These are phyloP conservation scores for Lepisosteus osseus DNA, from an alignment of 2,113 vertebrate species.

Conservation along the genomic window DNA sequence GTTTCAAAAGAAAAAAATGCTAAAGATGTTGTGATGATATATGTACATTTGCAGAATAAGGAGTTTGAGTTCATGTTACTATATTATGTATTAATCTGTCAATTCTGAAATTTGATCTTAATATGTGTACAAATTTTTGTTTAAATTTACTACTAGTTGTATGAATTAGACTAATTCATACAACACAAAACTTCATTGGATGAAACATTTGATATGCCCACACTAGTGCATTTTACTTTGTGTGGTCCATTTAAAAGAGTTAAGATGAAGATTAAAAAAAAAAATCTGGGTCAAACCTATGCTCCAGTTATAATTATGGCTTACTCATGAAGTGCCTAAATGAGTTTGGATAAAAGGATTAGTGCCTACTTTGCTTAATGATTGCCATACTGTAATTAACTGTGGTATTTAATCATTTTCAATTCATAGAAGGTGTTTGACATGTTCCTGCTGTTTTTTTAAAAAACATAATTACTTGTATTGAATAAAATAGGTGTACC, in stretches of 20 bases:
- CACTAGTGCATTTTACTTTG: constrained; percentile 36
- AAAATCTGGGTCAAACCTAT: constrained; percentile 53
- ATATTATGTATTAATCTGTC: constrained; percentile 28
- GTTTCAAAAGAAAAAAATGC: neutral
- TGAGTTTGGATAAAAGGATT: constrained; percentile 52
- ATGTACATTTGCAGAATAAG: neutral
- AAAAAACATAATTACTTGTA: constrained; percentile 30
- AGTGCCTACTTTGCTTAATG: constrained; percentile 53
- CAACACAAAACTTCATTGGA: constrained; percentile 32
- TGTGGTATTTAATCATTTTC: constrained; percentile 44
- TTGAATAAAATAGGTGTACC: constrained; percentile 28
- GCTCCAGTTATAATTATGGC: constrained; percentile 47
- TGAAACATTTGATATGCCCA: constrained; percentile 29
- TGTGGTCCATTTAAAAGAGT: constrained; percentile 37
- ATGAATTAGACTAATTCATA: constrained; percentile 8
- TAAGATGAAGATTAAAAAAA: constrained; percentile 36
- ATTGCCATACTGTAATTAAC: constrained; percentile 55
- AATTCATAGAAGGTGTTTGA: constrained; percentile 51
- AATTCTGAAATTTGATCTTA: constrained; percentile 21
- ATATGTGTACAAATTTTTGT: constrained; percentile 23
- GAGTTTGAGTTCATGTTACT: constrained; percentile 20
- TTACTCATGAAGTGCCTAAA: constrained; percentile 56
- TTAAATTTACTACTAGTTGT: constrained; percentile 25
- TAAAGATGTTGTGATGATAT: neutral
- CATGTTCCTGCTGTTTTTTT: constrained; percentile 24